Base-by-base conservation (phyloP, 30 jellyfish, hydroid and myxozoan species). In the Mastigias papua region DNA sequence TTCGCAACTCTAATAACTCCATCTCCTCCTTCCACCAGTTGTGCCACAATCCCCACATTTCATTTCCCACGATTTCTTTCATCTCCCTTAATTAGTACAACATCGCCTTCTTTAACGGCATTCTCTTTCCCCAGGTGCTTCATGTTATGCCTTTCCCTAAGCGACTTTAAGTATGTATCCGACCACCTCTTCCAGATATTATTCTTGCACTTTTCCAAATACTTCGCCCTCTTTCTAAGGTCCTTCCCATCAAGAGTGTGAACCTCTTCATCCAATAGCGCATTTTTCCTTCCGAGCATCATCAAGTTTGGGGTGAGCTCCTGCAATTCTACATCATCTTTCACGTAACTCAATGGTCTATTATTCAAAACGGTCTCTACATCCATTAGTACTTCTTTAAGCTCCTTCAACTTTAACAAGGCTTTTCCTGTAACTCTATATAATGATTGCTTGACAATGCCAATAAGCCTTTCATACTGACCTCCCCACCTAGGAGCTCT, bases 401-500 rank as follows among this genome's bases (percentile, higher is more conserved):
- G 64, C 85, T 89, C 97, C 27, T 42, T 67, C 22, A 72, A 65
- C 29, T 62, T 70, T n/a, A n/a, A 28, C 64, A 76, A 25, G 25
- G 94, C 87, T 72, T 48, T 81, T 64, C 97, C 97, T 26, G 73
- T 20, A 23, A 84, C 76, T 54, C 60, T 82, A 37, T 35, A 90
- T 84, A 82, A 27, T 74, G 97, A 63, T 50, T 90, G 88, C 91
- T 90, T 90, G 30, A 90, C 95, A 27, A 89, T 77, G 49, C 91
- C 88, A 17, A 23, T 78, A 28, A 81, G 34, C 28, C 95, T 79
- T 70, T 90, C 88, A 76, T 73, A 90, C 66, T 82, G 97, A 77
- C 97, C 97, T 32, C 95, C 95, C 92, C 94, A 72, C 88, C 92
- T 82, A 27, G 97, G 95, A 3, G 91, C 97, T 46, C 77, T 49